A percentile compares a stretch with the other conserved stretches of the same genome.
phyloP scores from a whole-genome alignment of 2,888 invertebrate species.

The Erebia ligea region DNA sequence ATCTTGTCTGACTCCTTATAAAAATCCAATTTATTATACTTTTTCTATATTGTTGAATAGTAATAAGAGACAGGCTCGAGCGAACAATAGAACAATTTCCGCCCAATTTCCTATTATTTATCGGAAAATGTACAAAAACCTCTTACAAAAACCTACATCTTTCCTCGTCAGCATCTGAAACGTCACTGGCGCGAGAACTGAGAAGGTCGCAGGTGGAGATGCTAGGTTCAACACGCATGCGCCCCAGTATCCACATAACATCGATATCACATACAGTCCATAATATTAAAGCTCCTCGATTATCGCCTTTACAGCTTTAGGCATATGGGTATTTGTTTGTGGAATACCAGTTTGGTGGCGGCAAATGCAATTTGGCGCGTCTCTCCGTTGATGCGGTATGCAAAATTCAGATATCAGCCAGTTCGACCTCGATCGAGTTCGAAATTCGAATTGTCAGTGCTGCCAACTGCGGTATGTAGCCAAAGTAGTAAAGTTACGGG shows the following conservation, averaged over 20 bases:
- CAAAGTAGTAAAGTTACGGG: not conserved
- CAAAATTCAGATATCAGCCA: conserved; percentile 50
- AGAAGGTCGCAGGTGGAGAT: conserved; percentile 52
- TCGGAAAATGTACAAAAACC: conserved; percentile 11
- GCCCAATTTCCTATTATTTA: conserved; percentile 13
- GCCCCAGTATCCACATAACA: conserved; percentile 47
- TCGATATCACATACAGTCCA: conserved; percentile 43
- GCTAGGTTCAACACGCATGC: conserved; percentile 66
- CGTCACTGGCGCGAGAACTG: conserved; percentile 21
- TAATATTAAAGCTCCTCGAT: conserved; percentile 32
- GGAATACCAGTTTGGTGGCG: not conserved
- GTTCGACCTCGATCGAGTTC: conserved; percentile 42
- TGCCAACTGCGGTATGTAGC: conserved; percentile 24
- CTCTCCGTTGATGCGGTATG: conserved; percentile 47
- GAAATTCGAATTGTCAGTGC: conserved; percentile 35
- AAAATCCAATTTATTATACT: not conserved
- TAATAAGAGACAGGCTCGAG: conserved; percentile 9
- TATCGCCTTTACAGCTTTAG: conserved; percentile 41
- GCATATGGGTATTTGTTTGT: conserved; percentile 27
- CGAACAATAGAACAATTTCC: conserved; percentile 8
- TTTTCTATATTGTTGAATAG: not conserved
- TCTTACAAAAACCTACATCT: conserved; percentile 18
- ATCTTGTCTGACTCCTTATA: not conserved
- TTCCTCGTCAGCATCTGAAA: conserved; percentile 39
- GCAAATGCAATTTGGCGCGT: conserved; percentile 32